Evolutionary conservation across 2,888 invertebrate species (phyloP), one percentile per base, ranked within the genome.

Genomic region (Tuta absoluta): DNA sequence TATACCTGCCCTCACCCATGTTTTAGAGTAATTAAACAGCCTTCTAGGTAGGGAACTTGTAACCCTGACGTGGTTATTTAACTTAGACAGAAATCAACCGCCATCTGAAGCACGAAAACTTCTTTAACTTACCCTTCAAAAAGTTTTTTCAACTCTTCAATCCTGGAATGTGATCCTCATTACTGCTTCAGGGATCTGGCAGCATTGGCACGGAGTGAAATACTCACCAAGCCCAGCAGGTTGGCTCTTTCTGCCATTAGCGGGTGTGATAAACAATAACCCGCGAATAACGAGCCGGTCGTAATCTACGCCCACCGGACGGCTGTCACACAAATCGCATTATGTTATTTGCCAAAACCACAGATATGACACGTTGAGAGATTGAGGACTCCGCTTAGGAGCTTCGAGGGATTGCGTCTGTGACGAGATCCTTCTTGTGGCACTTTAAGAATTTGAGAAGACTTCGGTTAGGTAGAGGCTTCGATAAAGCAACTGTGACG

Each of bases 291-390:
- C 89, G 86, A 89, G 87, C 75, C 75, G 75, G 84, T 82, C 82
- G 85, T 86, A 85, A 86, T 79, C 79, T 81, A 81, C 82, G 73
- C 79, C 79, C 79, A 81, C 79, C 71, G 72, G 70, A 74, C 65
- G 67, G 76, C 80, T 79, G 86, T 82, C 87, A 73, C 85, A 85
- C 86, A 86, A 86, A 86, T 86, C 82, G 81, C 80, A 82, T 82
- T 82, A 82, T 70, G 74, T 80, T 84, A 83, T 84, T 83, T 81
- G 81, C 77, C 69, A 11, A 23, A 33, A 53, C 51, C 51, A 53
- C 51, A 53, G 51, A 53, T 14, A 14, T 3, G 4, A 53, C 11
- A 49, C 24, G 0, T 10, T 7, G 12, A 23, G 12, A 24, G 5
- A 17, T 4, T 4, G 45, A 45, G n/a, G 45, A 45, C 45, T 45